These are phyloP conservation scores for Siphamia tubifer DNA, from an alignment of 2,113 vertebrate genomes.

Conservation along the genomic window DNA sequence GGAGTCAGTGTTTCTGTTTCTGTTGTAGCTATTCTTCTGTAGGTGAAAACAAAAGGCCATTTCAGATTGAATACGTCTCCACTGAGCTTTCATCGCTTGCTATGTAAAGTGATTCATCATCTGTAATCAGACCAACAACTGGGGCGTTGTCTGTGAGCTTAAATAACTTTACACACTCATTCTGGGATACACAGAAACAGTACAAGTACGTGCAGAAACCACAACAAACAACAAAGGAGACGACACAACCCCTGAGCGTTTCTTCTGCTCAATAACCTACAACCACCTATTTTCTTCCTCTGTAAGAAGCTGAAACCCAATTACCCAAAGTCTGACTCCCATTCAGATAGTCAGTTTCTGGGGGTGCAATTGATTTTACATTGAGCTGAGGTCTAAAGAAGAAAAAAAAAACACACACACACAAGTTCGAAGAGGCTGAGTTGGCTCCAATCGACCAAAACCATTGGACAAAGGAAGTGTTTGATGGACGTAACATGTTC, in stretches of 20 bases:
- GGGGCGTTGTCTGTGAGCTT: slow-evolving; percentile 2
- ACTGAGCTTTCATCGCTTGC: neutral
- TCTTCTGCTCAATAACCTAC: slow-evolving; percentile 10
- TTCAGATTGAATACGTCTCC: slow-evolving; percentile 21
- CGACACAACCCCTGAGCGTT: neutral
- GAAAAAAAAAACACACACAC: slow-evolving; percentile 13
- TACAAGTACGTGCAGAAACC: neutral
- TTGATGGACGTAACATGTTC: neutral
- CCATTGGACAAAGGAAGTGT: neutral
- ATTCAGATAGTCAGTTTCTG: slow-evolving; percentile 5
- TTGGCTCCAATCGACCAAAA: neutral
- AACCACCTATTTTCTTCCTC: slow-evolving; percentile 17
- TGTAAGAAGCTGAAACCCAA: slow-evolving; percentile 1
- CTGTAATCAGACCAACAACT: slow-evolving; percentile 36
- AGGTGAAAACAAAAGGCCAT: slow-evolving; percentile 49
- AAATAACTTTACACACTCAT: slow-evolving; percentile 6
- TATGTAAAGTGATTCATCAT: slow-evolving; percentile 55
- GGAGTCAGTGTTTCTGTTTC: neutral
- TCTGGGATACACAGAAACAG: neutral
- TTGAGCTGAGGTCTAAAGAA: neutral
- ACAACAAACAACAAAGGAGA: neutral
- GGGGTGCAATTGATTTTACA: slow-evolving; percentile 18
- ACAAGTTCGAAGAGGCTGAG: slow-evolving; percentile 8
- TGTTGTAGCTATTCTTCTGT: slow-evolving; percentile 12
- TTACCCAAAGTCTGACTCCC: neutral